A percentile compares a stretch with the other conserved stretches of the same genome.
phyloP scores from a whole-genome alignment of 2,888 invertebrate genomes.

The Leptinotarsa tumamoca region DNA sequence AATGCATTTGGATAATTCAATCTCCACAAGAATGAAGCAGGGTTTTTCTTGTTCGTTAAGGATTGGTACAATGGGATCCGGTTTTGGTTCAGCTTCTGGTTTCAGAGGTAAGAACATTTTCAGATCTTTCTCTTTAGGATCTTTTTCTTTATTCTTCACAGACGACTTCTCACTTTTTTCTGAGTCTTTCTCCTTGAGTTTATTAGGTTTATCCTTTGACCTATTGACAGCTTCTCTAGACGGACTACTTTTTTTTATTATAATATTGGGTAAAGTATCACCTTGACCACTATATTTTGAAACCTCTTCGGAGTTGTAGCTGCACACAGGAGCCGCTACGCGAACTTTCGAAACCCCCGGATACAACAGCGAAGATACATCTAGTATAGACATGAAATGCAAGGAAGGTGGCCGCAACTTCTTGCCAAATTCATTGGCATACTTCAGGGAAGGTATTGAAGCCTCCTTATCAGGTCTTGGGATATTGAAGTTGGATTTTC shows the following conservation, averaged over 20 bases:
- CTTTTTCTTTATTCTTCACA: slow-evolving; percentile 23
- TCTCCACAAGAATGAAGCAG: slow-evolving; percentile 62
- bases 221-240: slow-evolving; percentile 33
- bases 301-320: slow-evolving; percentile 60
- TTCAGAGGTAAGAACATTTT: slow-evolving; percentile 6
- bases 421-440: neutral
- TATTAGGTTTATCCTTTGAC: slow-evolving; percentile 27
- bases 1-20: slow-evolving; percentile 60
- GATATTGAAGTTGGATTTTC: neutral
- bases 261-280: slow-evolving; percentile 60
- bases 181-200: slow-evolving; percentile 30
- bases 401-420: slow-evolving; percentile 49
- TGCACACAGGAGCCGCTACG: slow-evolving; percentile 57
- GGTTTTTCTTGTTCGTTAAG: slow-evolving; percentile 59
- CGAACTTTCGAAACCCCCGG: slow-evolving; percentile 60
- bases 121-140: slow-evolving; percentile 29
- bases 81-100: slow-evolving; percentile 46
- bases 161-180: slow-evolving; percentile 30
- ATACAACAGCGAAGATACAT: slow-evolving; percentile 61
- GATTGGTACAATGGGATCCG: slow-evolving; percentile 58
- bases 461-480: neutral
- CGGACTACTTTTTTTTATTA: slow-evolving; percentile 25
- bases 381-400: slow-evolving; percentile 62
- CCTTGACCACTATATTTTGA: slow-evolving; percentile 54
- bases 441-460: neutral